Base-by-base conservation (phyloP, 2,888 invertebrate genomes). In the Dolichopus griseipennis region DNA sequence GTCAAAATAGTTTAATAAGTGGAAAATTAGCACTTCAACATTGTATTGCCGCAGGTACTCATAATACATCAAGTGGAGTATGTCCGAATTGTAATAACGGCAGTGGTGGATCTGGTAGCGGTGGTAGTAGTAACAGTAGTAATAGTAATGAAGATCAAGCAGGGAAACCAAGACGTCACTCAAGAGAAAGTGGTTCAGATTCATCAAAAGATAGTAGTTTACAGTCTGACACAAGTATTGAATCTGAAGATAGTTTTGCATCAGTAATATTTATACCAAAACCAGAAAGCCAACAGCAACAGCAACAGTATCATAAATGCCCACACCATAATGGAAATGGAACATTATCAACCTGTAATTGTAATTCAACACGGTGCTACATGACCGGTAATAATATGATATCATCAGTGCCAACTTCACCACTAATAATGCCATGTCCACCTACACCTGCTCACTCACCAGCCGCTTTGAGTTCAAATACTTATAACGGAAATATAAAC, bases 171-270 rank as follows among this genome's bases (percentile, higher is more conserved):
- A 83, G 94, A 68, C 85, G 93, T 67, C 88, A 89, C 75, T 93
- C 93, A 0, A 87, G 88, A 72, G 94, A 94, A 80, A 93, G 93
- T 75, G 93, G 93, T 18, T 94, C 94, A 2, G 92, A 92, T 77
- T 92, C 92, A 8, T 92, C 92, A 2, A 92, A 92, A 81, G 92
- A 92, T 75, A 91, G 93, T 78, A 94, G 94, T 78, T 84, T 95
- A 69, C 95, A 95, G 81, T 94, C 94, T 79, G 95, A 95, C 77
- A 95, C 95, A 1, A 94, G 94, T 81, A 92, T 95, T 52, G 95
- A 95, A 79, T 93, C 93, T 1, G 95, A 95, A 79, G 95, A 95
- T 76, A 94, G 93, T 79, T 93, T 95, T 77, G 93, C 94, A 69
- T 94, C 94, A 71, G 95, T 95, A 65, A 95, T 95, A 76, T 94